Percentiles rank a stretch among this genome's conserved stretches.
phyloP scores from a whole-genome alignment of 2,113 vertebrate genomes.

The Thamnaconus septentrionalis region DNA sequence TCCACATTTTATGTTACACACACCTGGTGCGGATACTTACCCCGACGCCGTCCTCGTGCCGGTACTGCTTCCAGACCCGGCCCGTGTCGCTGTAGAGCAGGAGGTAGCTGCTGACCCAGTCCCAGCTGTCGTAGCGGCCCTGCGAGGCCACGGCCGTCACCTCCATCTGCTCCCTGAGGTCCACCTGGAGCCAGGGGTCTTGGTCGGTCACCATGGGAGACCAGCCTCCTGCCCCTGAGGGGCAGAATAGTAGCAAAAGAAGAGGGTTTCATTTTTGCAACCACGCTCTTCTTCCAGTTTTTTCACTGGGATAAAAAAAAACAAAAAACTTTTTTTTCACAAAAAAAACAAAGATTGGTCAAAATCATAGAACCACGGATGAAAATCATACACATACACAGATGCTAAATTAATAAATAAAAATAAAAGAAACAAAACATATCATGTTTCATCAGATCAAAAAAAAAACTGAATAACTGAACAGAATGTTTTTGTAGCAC shows the following conservation, averaged over 20 bases:
- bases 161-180: constrained; percentile 90
- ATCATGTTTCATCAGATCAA: too few species aligned
- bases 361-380: too few species aligned
- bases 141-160: constrained; percentile 90
- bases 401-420: too few species aligned
- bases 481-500: too few species aligned
- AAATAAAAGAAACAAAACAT: too few species aligned
- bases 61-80: constrained; percentile 88
- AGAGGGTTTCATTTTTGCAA: neutral
- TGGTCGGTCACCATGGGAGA: constrained; percentile 83
- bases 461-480: too few species aligned
- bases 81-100: constrained; percentile 95
- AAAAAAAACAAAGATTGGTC: too few species aligned
- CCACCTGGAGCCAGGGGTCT: constrained; percentile 95
- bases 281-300: too few species aligned
- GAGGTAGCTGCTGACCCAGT: constrained; percentile 90
- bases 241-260: neutral
- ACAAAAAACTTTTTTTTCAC: too few species aligned
- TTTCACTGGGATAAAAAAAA: too few species aligned
- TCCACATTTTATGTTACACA: neutral
- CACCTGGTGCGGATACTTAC: constrained; percentile 55
- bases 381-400: too few species aligned
- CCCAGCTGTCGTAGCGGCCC: constrained; percentile 88
- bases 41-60: constrained; percentile 81
- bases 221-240: constrained; percentile 92